Conservation (phyloP, 1,140 invertebrate species). For the Drosophila quadrilineata region DNA sequence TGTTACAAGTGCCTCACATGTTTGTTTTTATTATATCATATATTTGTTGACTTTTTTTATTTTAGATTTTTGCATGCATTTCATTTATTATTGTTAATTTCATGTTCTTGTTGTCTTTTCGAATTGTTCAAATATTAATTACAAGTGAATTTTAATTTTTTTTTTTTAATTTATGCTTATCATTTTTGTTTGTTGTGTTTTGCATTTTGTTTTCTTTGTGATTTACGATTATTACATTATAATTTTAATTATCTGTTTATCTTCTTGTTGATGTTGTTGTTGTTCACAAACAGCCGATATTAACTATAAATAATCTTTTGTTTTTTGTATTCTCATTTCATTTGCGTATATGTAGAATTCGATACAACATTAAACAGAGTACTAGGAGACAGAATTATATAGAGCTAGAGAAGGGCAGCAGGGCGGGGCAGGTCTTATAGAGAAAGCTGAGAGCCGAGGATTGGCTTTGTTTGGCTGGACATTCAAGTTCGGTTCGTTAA, state of each 20-base stretch:
- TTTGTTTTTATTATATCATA: slow-evolving; percentile 26
- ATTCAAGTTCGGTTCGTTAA: slow-evolving; percentile 45
- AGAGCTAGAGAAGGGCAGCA: neutral
- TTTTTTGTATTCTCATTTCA: slow-evolving; percentile 17
- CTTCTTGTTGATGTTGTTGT: slow-evolving; percentile 32
- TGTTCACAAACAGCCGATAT: slow-evolving; percentile 63
- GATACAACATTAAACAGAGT: slow-evolving; percentile 75
- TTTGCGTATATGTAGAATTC: slow-evolving; percentile 64
- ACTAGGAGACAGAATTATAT: slow-evolving; percentile 43
- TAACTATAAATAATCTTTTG: slow-evolving; percentile 32
- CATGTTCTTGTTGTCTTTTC: slow-evolving; percentile 37
- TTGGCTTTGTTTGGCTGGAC: slow-evolving; percentile 36
- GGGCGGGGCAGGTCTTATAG: too few relatives aligned
- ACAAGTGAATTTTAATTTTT: slow-evolving; percentile 30
- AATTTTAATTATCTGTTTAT: slow-evolving; percentile 44
- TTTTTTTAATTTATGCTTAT: slow-evolving; percentile 28
- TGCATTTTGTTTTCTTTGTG: neutral
- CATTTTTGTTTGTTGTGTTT: slow-evolving; percentile 6
- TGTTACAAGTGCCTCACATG: slow-evolving; percentile 75
- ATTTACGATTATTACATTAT: slow-evolving; percentile 62
- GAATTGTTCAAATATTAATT: slow-evolving; percentile 40
- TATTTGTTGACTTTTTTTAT: slow-evolving; percentile 33
- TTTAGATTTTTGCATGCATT: slow-evolving; percentile 38
- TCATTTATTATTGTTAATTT: slow-evolving; percentile 20
- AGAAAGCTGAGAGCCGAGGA: too few relatives aligned